Conservation (phyloP, 2,888 invertebrate species). For the Diarsia brunnea region DNA sequence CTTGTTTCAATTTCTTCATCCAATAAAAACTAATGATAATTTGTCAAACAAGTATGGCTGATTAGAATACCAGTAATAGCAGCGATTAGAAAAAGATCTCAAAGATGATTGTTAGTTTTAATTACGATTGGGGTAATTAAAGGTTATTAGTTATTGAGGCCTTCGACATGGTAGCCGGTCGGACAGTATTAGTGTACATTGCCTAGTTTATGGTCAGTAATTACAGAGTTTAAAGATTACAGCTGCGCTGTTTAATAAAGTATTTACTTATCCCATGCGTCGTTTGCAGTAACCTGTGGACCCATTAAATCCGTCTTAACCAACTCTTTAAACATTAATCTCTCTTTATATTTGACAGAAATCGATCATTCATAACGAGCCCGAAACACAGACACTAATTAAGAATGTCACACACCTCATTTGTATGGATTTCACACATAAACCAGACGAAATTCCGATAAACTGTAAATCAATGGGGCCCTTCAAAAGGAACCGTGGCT, state of each 20-base stretch:
- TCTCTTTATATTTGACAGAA: not conserved
- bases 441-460: conserved; percentile 58
- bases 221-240: conserved; percentile 48
- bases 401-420: conserved; percentile 26
- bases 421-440: conserved; percentile 52
- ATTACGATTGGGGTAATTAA: conserved; percentile 62
- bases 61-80: conserved; percentile 62
- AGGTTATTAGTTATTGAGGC: conserved; percentile 47
- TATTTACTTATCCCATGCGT: conserved; percentile 43
- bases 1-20: conserved; percentile 65
- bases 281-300: conserved; percentile 49
- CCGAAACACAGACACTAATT: conserved; percentile 39
- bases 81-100: conserved; percentile 64
- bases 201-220: conserved; percentile 37
- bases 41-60: conserved; percentile 67
- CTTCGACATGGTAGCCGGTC: conserved; percentile 41
- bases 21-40: conserved; percentile 64
- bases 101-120: conserved; percentile 57
- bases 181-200: conserved; percentile 31
- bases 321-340: conserved; percentile 19
- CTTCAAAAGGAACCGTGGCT: conserved; percentile 58
- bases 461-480: conserved; percentile 63
- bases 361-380: conserved; percentile 9
- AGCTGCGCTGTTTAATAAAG: not conserved
- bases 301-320: conserved; percentile 43